phyloP scores from a whole-genome alignment of 2,797 vertebrate genomes.

The Bryconaethiops microstoma region DNA sequence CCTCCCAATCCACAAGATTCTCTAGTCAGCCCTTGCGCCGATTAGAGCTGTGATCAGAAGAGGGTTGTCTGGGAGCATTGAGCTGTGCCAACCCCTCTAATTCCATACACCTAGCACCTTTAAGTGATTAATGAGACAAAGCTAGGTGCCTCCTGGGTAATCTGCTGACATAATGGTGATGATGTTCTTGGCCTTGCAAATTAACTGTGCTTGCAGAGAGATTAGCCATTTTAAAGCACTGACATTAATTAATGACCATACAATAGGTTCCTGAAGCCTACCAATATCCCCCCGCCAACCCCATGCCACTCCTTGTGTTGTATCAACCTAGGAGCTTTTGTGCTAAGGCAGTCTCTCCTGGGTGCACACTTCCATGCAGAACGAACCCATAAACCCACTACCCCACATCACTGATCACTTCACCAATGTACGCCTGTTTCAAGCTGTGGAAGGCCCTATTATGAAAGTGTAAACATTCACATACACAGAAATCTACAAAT shows the following conservation, averaged over 20 bases:
- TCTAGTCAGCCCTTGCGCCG: too few relatives aligned
- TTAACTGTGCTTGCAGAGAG: conserved; percentile 47
- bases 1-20: too few relatives aligned
- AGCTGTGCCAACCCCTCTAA: too few relatives aligned
- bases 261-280: conserved; percentile 28
- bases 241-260: conserved; percentile 57
- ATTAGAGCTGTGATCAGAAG: too few relatives aligned
- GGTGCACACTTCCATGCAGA: not conserved
- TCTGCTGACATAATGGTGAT: conserved; percentile 53
- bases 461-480: not conserved
- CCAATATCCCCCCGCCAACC: not conserved
- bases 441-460: not conserved
- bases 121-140: conserved; percentile 58
- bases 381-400: not conserved
- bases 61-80: too few relatives aligned
- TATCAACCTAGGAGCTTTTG: not conserved
- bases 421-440: not conserved
- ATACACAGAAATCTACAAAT: not conserved
- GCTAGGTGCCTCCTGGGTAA: conserved; percentile 47
- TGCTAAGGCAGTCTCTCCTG: conserved; percentile 7
- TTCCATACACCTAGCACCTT: too few relatives aligned
- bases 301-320: not conserved
- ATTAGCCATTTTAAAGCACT: conserved; percentile 43
- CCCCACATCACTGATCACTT: not conserved
- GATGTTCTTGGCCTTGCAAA: conserved; percentile 55